Evolutionary conservation across 2,113 vertebrate genomes (phyloP).

Genomic region (Pungitius pungitius): DNA sequence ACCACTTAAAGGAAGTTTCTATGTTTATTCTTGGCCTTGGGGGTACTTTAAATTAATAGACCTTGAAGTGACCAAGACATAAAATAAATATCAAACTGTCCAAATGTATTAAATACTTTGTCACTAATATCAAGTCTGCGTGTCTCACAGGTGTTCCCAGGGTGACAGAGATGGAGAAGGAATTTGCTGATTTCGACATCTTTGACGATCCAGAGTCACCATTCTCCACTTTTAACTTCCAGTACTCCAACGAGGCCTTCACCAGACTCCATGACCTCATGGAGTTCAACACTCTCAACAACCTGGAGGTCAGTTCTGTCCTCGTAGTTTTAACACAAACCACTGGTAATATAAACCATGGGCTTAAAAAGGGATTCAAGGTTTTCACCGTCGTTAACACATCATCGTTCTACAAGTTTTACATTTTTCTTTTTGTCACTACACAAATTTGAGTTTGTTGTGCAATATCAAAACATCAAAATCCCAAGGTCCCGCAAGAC

Average conservation of each 20-base stretch:
- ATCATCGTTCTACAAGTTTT: conserved; percentile 16
- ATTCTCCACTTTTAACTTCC: conserved; percentile 97
- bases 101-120: not conserved
- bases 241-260: conserved; percentile 92
- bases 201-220: conserved; percentile 94
- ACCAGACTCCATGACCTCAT: conserved; percentile 93
- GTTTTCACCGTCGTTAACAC: not conserved
- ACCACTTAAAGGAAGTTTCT: too few relatives aligned
- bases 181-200: conserved; percentile 96
- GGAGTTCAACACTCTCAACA: conserved; percentile 98
- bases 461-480: conserved; percentile 51
- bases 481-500: not conserved
- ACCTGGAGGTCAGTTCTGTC: conserved; percentile 86
- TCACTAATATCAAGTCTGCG: not conserved
- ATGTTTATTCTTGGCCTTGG: too few relatives aligned
- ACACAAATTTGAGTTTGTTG: conserved; percentile 31
- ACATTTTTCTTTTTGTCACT: conserved; percentile 18
- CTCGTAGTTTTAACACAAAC: not conserved
- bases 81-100: not conserved
- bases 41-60: too few relatives aligned
- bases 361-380: conserved; percentile 9
- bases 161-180: conserved; percentile 89
- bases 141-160: conserved; percentile 84
- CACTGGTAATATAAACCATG: not conserved
- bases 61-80: not conserved